Base-by-base conservation (phyloP, 35 echinoderm and acorn worm species). In the Diadema setosum region DNA sequence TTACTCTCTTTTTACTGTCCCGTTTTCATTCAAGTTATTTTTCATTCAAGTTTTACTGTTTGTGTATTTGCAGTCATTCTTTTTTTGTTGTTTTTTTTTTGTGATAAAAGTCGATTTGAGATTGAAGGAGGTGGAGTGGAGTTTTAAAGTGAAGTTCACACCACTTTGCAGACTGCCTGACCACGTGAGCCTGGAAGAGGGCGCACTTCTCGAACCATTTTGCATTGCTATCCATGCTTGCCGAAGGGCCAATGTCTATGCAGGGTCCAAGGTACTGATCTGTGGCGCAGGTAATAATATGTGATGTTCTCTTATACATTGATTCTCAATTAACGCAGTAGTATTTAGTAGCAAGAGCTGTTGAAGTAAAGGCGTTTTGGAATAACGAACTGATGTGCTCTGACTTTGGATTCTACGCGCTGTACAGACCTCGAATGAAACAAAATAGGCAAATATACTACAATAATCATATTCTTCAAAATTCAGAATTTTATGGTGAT, bases 171-270 rank as follows among this genome's bases (percentile, higher is more conserved):
- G 95, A 83, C 70, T 97, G 31, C 95, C 95, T 84, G 91, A 91
- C 81, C 87, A 97, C 89, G 95, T 97, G 25, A 88, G 91, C 30
- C 40, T 97, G 42, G 95, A 97, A 64, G 95, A 97, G 81, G 95
- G 95, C 4, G 95, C 95, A 5, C 88, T 97, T 25, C 46, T 97
- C 30, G 95, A 97, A 55, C 95, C 95, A 33, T 85, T 97, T 11
- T 93, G 91, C 65, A 91, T 97, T 11, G 95, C 87, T 24, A 88
- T 93, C 4, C 91, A 97, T 88, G 87, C 95, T 12, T 97, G 95
- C 70, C 83, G 81, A 5, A 46, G 95, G 63, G 91, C 87, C 55
- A 91, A 91, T 11, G 91, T 97, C 9, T 84, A 78, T 12, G 63
- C 94, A 14, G 95, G 91, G 18, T 93, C 88, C 29, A 91, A 90